A percentile compares a stretch with the other conserved stretches of the same genome.
phyloP scores from a whole-genome alignment of 2,113 vertebrate species.

The Aix galericulata region DNA sequence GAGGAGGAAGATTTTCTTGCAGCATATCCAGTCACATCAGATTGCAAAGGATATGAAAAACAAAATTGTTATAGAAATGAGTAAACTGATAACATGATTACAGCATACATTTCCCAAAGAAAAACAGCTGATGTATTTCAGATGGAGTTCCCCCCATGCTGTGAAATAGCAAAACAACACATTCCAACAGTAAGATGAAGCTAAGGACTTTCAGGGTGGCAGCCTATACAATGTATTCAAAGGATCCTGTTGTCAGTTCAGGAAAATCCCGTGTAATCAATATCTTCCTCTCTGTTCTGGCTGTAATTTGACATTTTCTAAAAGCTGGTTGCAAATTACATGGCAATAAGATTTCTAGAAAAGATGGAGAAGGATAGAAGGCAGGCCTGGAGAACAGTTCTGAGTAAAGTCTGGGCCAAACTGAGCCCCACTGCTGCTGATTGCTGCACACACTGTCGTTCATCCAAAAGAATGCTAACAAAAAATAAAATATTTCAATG shows the following conservation, averaged over 20 bases:
- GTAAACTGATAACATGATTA: neutral
- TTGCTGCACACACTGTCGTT: neutral
- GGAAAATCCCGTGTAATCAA: neutral
- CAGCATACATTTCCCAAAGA: neutral
- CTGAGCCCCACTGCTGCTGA: neutral
- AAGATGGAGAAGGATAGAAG: neutral
- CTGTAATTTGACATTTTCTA: neutral
- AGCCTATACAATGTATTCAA: neutral
- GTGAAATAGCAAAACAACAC: neutral
- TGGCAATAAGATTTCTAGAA: neutral
- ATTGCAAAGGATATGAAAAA: neutral
- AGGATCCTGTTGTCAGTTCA: neutral
- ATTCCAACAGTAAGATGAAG: neutral
- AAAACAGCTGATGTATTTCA: constrained; percentile 7
- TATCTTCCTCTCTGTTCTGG: neutral
- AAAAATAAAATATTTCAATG: neutral
- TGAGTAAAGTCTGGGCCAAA: neutral
- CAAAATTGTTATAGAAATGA: neutral
- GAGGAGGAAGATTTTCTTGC: neutral
- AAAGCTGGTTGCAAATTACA: neutral
- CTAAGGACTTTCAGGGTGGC: neutral
- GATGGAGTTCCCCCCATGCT: neutral
- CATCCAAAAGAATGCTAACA: neutral
- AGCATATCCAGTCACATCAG: neutral
- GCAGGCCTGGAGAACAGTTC: neutral